Evolutionary conservation across 2,888 invertebrate species (phyloP), one percentile per base, ranked within the genome.

Genomic region (Caenorhabditis afra): DNA sequence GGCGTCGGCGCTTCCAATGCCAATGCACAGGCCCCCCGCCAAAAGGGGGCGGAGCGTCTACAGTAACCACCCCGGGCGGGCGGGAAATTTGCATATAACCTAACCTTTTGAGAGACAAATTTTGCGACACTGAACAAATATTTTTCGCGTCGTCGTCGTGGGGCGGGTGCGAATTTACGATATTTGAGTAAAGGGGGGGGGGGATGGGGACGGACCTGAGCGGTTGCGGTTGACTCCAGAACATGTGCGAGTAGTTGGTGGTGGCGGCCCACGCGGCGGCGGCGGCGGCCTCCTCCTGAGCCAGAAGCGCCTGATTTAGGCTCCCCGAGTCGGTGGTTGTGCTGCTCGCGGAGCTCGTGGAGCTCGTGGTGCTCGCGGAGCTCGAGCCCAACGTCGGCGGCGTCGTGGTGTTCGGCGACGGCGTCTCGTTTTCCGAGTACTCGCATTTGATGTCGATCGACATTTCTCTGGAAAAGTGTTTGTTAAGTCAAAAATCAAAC

Each of bases 41-140:
- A 8, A 16, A 14, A 41, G 22, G 20, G 62, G 71, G 71, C 62
- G 70, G 70, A 45, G 70, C 45, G 1, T 55, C 29, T 71, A 71
- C 71, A 62, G 71, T 71, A 71, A 49, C 52, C 70, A 23, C 20
- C 7, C 18, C 55, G 29, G n/a, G n/a, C n/a, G n/a, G n/a, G n/a
- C n/a, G n/a, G n/a, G n/a, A n/a, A n/a, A 64, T 71, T 71, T 71
- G 62, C 71, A 71, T 71, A 71, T 64, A 62, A 62, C 71, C 62
- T 62, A 7, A 29, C 29, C 29, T 29, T 29, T 29, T 29, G 29
- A 29, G 23, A 18, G 45, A 53, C 29, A 52, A 68, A 61, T 61
- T 61, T 20, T 16, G 35, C 35, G 50, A 44, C 44, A 70, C 61
- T 70, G 45, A 47, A 59, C 59, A 68, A 61, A 61, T 68, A 68